These are phyloP conservation scores for Palythoa grandiflora DNA, from an alignment of 92 coral and sea anemone genomes.

Conservation along the genomic window DNA sequence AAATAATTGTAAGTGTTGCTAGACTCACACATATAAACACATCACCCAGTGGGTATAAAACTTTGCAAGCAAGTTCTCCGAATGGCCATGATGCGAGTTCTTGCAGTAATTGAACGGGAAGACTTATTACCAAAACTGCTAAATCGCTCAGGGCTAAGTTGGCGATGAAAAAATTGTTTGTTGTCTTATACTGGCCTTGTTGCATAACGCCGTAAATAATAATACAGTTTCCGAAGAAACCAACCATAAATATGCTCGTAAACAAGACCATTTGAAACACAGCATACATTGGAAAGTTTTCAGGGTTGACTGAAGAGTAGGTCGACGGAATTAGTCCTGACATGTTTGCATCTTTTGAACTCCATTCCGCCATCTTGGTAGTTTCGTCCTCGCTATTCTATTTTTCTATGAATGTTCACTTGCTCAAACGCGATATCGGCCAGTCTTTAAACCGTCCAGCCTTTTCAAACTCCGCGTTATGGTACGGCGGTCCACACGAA, in stretches of 20 bases:
- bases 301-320: constrained; percentile 45
- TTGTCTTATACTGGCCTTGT: constrained; percentile 85
- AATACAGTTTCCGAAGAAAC: constrained; percentile 95
- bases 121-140: constrained; percentile 89
- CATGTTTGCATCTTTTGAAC: background rate
- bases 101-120: constrained; percentile 85
- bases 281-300: constrained; percentile 71
- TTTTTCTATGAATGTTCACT: background rate
- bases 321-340: constrained; percentile 32
- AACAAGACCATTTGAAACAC: constrained; percentile 87
- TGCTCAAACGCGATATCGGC: background rate
- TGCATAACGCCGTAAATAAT: constrained; percentile 97
- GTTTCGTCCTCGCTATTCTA: background rate
- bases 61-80: constrained; percentile 95
- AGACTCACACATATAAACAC: constrained; percentile 90
- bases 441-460: background rate
- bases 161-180: constrained; percentile 93
- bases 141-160: constrained; percentile 92
- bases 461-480: background rate
- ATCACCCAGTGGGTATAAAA: constrained; percentile 94
- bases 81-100: constrained; percentile 99
- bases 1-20: constrained; percentile 89
- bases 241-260: constrained; percentile 86
- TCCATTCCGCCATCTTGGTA: constrained; percentile 8
- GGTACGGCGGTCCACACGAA: background rate